A percentile compares a stretch with the other conserved stretches of the same genome.
phyloP scores from a whole-genome alignment of 2,888 invertebrate species.

The Calameuta filiformis region DNA sequence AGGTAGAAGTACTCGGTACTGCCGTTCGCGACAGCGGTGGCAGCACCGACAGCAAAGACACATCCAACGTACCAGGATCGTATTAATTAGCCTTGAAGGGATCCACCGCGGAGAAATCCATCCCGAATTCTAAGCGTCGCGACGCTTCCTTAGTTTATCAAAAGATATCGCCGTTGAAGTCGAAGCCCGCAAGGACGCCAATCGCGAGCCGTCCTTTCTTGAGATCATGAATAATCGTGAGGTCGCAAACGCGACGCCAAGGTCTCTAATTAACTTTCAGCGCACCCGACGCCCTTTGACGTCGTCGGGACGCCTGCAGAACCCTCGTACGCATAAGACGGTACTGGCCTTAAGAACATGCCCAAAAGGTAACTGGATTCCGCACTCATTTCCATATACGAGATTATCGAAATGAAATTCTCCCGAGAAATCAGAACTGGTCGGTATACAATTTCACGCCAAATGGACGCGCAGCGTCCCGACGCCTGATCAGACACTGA shows the following conservation, averaged over 20 bases:
- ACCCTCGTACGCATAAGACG: too few relatives aligned
- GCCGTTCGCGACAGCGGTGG: too few relatives aligned
- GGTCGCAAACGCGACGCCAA: background rate
- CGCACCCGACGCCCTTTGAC: too few relatives aligned
- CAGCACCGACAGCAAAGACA: background rate
- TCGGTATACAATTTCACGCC: constrained; percentile 33
- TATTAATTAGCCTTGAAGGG: constrained; percentile 6
- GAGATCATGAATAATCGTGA: background rate
- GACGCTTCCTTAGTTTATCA: background rate
- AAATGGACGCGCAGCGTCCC: constrained; percentile 24
- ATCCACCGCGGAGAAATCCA: constrained; percentile 3
- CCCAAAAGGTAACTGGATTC: background rate
- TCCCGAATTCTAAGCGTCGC: constrained; percentile 5
- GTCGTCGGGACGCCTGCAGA: too few relatives aligned
- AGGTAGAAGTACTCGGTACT: background rate
- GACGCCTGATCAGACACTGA: constrained; percentile 36
- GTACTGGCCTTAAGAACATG: too few relatives aligned
- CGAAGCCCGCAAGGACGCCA: background rate
- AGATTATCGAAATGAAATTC: constrained; percentile 15
- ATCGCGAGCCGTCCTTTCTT: background rate
- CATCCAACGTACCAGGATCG: background rate
- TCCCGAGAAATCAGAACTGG: constrained; percentile 32
- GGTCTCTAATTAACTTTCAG: background rate
- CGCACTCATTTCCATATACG: background rate
- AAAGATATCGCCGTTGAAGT: background rate